Percentiles rank a stretch among this genome's conserved stretches.
Conservation (phyloP, 1,140 invertebrate species). For the Zaprionus africanus region DNA sequence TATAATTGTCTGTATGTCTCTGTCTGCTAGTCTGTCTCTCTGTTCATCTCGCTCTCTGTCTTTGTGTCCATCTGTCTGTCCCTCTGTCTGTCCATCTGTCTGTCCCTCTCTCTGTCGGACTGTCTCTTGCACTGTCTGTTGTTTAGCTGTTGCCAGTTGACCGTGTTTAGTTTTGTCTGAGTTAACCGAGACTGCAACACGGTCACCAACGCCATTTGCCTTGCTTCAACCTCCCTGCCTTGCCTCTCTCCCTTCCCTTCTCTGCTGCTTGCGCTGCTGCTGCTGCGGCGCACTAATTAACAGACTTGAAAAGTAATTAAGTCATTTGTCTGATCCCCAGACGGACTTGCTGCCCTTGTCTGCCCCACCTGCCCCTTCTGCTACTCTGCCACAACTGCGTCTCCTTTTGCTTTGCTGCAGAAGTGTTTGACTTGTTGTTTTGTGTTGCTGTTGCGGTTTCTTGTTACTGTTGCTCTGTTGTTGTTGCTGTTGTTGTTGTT, state of each 20-base stretch:
- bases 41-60: too few relatives aligned
- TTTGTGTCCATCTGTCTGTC: not conserved
- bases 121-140: slow-evolving; percentile 2
- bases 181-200: slow-evolving; percentile 43
- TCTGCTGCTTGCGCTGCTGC: slow-evolving; percentile 25
- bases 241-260: not conserved
- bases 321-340: slow-evolving; percentile 78
- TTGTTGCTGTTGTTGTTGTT: slow-evolving; percentile 1
- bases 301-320: slow-evolving; percentile 81
- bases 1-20: slow-evolving; percentile 29
- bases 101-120: slow-evolving; percentile 6
- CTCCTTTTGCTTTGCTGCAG: slow-evolving; percentile 26
- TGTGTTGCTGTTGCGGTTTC: slow-evolving; percentile 10
- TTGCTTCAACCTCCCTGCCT: not conserved
- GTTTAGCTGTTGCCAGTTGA: slow-evolving; percentile 28
- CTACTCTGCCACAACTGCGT: slow-evolving; percentile 4
- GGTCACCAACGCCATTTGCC: slow-evolving; percentile 42
- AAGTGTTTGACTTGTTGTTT: slow-evolving; percentile 51
- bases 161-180: slow-evolving; percentile 42
- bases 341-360: slow-evolving; percentile 44
- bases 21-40: not conserved
- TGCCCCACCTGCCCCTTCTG: not conserved
- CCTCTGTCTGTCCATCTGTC: slow-evolving; percentile 28
- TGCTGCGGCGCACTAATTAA: slow-evolving; percentile 74
- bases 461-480: not conserved